These are phyloP conservation scores for Larimichthys polyactis DNA, from an alignment of 2,113 vertebrate species.

Conservation along the genomic window DNA sequence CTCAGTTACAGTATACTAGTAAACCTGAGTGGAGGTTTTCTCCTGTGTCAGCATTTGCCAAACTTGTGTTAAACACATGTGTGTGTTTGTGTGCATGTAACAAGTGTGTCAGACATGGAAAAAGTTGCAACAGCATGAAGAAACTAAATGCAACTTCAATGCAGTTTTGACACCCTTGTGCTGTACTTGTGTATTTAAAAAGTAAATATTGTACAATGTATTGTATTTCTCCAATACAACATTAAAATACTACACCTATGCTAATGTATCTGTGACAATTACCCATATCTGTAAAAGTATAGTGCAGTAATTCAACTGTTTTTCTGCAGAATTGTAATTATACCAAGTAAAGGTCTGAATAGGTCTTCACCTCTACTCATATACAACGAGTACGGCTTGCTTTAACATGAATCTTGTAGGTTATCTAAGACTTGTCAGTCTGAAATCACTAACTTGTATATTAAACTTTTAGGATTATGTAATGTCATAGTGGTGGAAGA, in stretches of 20 bases:
- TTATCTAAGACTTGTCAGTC: not conserved
- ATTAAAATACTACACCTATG: too few species aligned
- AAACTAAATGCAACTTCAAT: not conserved
- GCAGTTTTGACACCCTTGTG: not conserved
- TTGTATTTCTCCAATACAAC: not conserved
- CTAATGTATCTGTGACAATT: too few species aligned
- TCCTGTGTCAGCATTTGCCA: constrained; percentile 6
- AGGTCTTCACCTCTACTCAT: too few species aligned
- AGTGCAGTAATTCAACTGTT: too few species aligned
- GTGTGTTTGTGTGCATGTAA: not conserved
- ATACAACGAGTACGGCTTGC: too few species aligned
- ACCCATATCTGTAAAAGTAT: too few species aligned
- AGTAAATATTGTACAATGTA: not conserved
- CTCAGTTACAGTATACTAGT: not conserved
- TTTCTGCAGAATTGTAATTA: too few species aligned
- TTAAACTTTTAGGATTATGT: not conserved
- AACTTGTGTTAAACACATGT: constrained; percentile 9
- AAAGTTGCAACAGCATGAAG: not conserved
- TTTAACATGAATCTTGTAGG: not conserved
- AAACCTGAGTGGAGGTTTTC: not conserved
- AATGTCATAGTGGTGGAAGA: not conserved
- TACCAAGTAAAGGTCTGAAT: too few species aligned
- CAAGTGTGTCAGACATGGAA: not conserved
- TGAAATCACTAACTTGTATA: not conserved
- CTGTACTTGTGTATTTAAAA: too few species aligned